Percentiles rank a stretch among this genome's conserved stretches.
phyloP scores from a whole-genome alignment of 2,113 vertebrate genomes.

The Megaptera novaeangliae region DNA sequence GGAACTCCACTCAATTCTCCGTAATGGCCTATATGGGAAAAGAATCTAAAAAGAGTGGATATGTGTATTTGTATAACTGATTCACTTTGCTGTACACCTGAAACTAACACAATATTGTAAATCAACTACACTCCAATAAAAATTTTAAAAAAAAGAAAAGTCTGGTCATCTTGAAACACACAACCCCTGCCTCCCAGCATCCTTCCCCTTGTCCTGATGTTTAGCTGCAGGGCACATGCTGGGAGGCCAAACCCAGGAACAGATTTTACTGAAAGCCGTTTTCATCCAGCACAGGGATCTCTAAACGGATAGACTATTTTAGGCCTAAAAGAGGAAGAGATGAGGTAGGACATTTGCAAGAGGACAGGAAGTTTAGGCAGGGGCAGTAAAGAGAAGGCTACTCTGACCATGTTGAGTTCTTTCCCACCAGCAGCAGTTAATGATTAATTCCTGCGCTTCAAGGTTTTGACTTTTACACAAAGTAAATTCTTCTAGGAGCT shows the following conservation, averaged over 20 bases:
- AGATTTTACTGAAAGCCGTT: not conserved
- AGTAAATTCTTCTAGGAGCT: not conserved
- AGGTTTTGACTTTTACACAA: not conserved
- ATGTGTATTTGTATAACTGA: not conserved
- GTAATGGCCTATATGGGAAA: not conserved
- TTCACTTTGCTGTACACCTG: not conserved
- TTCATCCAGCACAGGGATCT: not conserved
- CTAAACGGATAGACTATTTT: not conserved
- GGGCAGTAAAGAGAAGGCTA: not conserved
- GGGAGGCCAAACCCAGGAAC: not conserved
- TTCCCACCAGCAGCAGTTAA: not conserved
- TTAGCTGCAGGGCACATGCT: not conserved
- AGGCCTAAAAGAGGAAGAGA: not conserved
- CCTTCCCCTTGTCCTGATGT: not conserved
- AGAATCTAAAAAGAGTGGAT: not conserved
- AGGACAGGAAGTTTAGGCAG: not conserved
- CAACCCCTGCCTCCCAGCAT: not conserved
- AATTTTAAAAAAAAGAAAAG: not conserved
- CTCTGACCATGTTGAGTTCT: not conserved
- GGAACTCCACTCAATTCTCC: not conserved
- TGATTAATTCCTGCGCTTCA: not conserved
- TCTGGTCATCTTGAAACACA: not conserved
- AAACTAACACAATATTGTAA: not conserved
- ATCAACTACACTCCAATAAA: not conserved
- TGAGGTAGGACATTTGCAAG: not conserved